Evolutionary conservation across 2,113 vertebrate species (phyloP), one percentile per base, ranked within the genome.

Genomic region (Progne subis): DNA sequence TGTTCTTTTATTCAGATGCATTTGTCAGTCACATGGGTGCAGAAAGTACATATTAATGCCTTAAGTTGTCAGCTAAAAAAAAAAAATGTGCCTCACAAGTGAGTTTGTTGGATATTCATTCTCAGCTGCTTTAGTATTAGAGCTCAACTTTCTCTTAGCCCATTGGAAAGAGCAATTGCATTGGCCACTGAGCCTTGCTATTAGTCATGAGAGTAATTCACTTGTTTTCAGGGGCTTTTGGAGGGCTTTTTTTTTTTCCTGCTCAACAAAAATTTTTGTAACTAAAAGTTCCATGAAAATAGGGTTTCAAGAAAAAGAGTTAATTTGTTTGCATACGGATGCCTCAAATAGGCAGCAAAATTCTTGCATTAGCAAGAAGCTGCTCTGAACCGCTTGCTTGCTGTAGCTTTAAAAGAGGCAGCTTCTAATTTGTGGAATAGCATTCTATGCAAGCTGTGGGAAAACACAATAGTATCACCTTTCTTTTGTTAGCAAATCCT

Each of bases 401-500:
- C 75, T 77, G 80, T 53, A 59, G 71, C 75, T 92, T 92, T 93
- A 39, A 68, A 90, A 83, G 25, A 44, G n/a, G 20, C 44, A 67
- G 5, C n/a, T 95, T 70, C 85, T 93, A 88, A 88, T 93, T 95
- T 93, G 92, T 94, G 88, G 90, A 95, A 56, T 83, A 72, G 72
- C 44, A 63, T 82, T 94, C 70, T 85, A 88, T 90, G 82, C 49
- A 82, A 77, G 34, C 65, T 29, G 65, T 94, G 68, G 60, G 78
- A 95, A 95, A 95, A 63, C 82, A 92, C 78, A 92, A 88, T 88
- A 90, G 92, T 69, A 79, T 81, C 92, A 93, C 85, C 94, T 97
- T 94, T 43, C 80, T 86, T 95, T 94, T 96, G 18, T 94, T 86
- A 63, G 90, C 95, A 96, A 98, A 97, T 78, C 89, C 71, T 96